Evolutionary conservation across 2,113 vertebrate species (phyloP).

Genomic region (Tangachromis dhanisi): DNA sequence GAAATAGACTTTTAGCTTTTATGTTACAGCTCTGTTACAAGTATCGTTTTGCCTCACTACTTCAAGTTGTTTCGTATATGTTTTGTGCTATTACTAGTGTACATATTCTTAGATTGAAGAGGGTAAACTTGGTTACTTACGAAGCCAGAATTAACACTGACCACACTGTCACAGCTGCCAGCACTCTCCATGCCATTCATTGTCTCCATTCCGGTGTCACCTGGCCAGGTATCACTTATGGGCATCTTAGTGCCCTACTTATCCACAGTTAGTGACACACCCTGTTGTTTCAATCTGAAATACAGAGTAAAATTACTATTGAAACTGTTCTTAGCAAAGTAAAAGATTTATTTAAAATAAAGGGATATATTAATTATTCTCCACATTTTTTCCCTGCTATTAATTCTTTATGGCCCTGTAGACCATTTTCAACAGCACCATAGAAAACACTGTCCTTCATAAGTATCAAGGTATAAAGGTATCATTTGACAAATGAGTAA

Average conservation of each 20-base stretch:
- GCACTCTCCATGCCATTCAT: slow-evolving; percentile 59
- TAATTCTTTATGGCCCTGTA: background rate
- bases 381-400: background rate
- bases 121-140: slow-evolving; percentile 69
- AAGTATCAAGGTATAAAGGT: background rate
- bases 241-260: slow-evolving; percentile 70
- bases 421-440: background rate
- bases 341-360: fast-evolving
- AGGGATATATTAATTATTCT: background rate
- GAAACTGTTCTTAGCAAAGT: background rate
- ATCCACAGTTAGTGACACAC: background rate
- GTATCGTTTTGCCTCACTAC: background rate
- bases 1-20: background rate
- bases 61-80: background rate
- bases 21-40: background rate
- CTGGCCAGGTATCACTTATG: slow-evolving; percentile 78
- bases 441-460: background rate
- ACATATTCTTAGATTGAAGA: background rate
- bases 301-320: background rate
- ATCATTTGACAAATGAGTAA: background rate
- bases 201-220: slow-evolving; percentile 64
- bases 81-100: background rate
- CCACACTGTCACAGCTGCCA: slow-evolving; percentile 81
- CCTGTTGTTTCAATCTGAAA: background rate
- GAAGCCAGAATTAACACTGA: slow-evolving; percentile 74